phyloP scores from a whole-genome alignment of 2,888 invertebrate genomes.

The Pterostichus madidus region DNA sequence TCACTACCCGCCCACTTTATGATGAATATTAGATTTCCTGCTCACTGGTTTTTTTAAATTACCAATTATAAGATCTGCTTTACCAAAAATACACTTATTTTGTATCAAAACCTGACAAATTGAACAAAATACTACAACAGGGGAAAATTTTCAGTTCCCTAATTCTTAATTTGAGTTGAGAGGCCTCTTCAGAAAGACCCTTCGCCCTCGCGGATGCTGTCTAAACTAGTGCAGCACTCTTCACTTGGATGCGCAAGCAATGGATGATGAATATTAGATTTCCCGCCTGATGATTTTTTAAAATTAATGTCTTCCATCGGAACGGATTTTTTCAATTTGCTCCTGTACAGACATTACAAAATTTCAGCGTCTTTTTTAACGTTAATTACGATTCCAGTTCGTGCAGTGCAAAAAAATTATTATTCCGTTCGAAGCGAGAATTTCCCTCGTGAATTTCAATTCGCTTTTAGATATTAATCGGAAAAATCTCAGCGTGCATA shows the following conservation, averaged over 20 bases:
- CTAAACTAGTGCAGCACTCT: conserved; percentile 28
- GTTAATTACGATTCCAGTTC: conserved; percentile 47
- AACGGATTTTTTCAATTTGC: conserved; percentile 64
- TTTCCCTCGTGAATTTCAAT: conserved; percentile 65
- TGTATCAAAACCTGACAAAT: too few relatives aligned
- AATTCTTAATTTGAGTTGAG: conserved; percentile 26
- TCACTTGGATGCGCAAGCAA: conserved; percentile 23
- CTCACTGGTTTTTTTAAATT: conserved; percentile 39
- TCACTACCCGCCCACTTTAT: conserved; percentile 15
- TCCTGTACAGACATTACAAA: conserved; percentile 43
- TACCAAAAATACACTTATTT: conserved; percentile 7
- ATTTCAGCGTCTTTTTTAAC: conserved; percentile 41
- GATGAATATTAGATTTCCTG: conserved; percentile 41
- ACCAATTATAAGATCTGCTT: conserved; percentile 23
- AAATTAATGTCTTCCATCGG: conserved; percentile 64
- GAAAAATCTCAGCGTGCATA: conserved; percentile 62
- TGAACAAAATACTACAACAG: not conserved
- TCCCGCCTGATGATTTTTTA: conserved; percentile 60
- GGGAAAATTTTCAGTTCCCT: conserved; percentile 1
- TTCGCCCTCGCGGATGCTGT: not conserved
- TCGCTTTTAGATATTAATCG: conserved; percentile 65
- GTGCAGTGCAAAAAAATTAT: conserved; percentile 58
- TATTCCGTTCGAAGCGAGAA: conserved; percentile 58
- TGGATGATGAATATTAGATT: conserved; percentile 63
- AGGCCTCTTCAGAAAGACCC: conserved; percentile 12